A percentile compares a stretch with the other conserved stretches of the same genome.
phyloP scores from a whole-genome alignment of 2,113 vertebrate genomes.

The Aptenodytes forsteri region DNA sequence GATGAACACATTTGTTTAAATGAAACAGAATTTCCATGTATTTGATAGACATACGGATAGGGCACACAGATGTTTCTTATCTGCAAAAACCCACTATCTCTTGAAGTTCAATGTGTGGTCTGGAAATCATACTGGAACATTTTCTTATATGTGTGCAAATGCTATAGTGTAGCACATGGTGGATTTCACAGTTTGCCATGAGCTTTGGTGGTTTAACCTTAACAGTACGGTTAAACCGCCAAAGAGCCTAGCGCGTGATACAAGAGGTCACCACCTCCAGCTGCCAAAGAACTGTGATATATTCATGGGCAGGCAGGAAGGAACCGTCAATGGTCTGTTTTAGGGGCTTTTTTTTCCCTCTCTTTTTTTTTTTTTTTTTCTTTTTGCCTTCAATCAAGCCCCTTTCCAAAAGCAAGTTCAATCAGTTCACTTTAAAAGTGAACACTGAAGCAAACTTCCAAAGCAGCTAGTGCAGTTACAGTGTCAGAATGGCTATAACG shows the following conservation, averaged over 20 bases:
- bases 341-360: rapidly evolving
- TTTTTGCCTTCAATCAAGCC: background rate
- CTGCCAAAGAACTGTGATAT: background rate
- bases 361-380: too few relatives aligned
- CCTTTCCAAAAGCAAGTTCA: background rate
- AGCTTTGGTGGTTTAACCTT: background rate
- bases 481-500: background rate
- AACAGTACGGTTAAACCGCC: rapidly evolving
- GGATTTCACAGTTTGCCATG: background rate
- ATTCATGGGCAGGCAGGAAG: background rate
- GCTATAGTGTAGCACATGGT: background rate
- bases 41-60: background rate
- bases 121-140: background rate
- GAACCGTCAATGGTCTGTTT: background rate
- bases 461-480: background rate
- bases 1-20: background rate
- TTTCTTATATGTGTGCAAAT: background rate
- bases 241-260: background rate
- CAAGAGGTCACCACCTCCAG: background rate
- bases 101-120: background rate
- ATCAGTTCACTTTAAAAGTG: background rate
- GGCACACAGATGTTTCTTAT: background rate
- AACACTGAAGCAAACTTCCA: background rate
- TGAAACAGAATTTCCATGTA: background rate
- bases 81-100: background rate